A percentile compares a stretch with the other conserved stretches of the same genome.
These are phyloP conservation scores for Clangula hyemalis DNA, from an alignment of 2,797 vertebrate genomes.

Conservation along the genomic window DNA sequence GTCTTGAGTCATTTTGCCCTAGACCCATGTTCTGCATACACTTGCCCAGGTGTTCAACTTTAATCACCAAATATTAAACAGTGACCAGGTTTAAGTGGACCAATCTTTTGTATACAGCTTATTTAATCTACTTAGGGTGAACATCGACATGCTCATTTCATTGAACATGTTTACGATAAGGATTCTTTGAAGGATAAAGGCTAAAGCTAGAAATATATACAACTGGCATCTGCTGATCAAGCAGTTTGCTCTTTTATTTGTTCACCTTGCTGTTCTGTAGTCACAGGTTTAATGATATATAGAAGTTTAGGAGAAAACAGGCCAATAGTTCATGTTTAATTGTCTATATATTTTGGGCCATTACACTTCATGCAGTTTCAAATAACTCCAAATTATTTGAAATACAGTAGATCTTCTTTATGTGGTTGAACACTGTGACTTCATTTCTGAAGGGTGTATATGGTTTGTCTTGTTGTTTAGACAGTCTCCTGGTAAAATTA, in stretches of 20 bases:
- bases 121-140: not conserved
- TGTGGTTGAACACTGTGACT: not conserved
- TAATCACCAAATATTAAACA: not conserved
- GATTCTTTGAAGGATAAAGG: not conserved
- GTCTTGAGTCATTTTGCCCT: not conserved
- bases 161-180: not conserved
- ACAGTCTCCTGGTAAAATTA: not conserved
- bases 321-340: not conserved
- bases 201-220: not conserved
- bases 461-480: not conserved
- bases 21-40: not conserved
- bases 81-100: not conserved
- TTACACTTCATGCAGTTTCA: not conserved
- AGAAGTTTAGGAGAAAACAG: too few relatives aligned
- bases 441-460: not conserved
- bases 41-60: not conserved
- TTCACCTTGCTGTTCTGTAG: not conserved
- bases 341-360: not conserved
- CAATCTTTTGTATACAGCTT: not conserved
- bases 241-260: not conserved
- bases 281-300: not conserved
- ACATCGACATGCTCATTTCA: not conserved
- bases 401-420: not conserved
- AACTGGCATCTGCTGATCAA: not conserved
- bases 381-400: not conserved